Evolutionary conservation across 1,140 invertebrate species (phyloP).

Genomic region (Lepidurus couesii): DNA sequence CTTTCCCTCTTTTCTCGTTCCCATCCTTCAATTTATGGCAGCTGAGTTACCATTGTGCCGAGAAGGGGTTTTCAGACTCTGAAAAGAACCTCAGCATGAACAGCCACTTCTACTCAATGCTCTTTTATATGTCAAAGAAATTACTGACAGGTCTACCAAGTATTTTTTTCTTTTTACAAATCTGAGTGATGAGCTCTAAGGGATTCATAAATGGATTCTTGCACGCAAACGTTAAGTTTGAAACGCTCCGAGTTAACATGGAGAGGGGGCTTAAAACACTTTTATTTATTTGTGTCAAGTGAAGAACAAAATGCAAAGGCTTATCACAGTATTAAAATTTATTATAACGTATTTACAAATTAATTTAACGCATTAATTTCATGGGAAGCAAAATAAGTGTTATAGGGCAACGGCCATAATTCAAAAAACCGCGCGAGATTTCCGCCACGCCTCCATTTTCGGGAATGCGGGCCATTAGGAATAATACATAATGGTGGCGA

Average conservation of each 20-base stretch:
- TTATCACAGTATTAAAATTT: constrained; percentile 21
- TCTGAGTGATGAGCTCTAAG: not conserved
- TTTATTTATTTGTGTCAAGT: too few species aligned
- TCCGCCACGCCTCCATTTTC: not conserved
- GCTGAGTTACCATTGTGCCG: constrained; percentile 13
- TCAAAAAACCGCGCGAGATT: not conserved
- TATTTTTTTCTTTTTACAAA: not conserved
- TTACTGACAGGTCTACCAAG: not conserved
- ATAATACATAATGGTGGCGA: not conserved
- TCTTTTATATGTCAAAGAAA: not conserved
- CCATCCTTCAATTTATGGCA: constrained; percentile 9
- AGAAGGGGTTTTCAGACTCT: not conserved
- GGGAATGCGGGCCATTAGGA: not conserved
- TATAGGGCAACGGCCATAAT: not conserved
- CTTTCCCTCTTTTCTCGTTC: constrained; percentile 9
- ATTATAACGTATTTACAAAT: constrained; percentile 20
- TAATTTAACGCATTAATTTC: constrained; percentile 10
- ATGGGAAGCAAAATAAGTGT: not conserved
- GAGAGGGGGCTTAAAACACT: too few species aligned
- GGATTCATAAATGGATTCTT: not conserved
- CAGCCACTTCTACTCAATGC: constrained; percentile 18
- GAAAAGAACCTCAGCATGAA: constrained; percentile 10
- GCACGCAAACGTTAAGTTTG: not conserved
- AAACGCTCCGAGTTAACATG: too few species aligned
- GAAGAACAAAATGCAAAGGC: not conserved